These are phyloP conservation scores for Remorina albescens DNA, from an alignment of 2,797 vertebrate species.

Conservation along the genomic window DNA sequence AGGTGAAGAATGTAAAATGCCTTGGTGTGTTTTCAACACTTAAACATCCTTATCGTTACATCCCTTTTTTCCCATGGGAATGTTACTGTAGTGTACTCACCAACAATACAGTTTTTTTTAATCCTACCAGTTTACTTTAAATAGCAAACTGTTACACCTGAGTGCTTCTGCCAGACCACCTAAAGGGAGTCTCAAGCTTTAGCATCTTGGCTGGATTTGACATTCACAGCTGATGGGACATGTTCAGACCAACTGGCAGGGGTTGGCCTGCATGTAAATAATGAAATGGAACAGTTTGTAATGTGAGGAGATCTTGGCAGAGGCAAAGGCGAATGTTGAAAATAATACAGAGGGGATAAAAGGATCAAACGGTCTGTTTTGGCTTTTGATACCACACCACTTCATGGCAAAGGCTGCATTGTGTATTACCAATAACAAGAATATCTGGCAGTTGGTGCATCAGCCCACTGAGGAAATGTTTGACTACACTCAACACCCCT, in stretches of 20 bases:
- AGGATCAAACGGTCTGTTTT: constrained; percentile 50
- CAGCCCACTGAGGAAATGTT: neutral
- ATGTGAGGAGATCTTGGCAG: constrained; percentile 59
- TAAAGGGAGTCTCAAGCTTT: neutral
- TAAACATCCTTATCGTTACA: constrained; percentile 1
- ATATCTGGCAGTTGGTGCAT: constrained; percentile 5
- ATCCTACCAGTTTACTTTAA: neutral
- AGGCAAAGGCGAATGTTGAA: constrained; percentile 54
- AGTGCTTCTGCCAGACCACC: constrained; percentile 1
- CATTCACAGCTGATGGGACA: constrained; percentile 8
- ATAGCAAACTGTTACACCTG: neutral
- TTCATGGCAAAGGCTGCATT: constrained; percentile 12
- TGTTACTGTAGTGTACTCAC: constrained; percentile 17
- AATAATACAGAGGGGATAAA: constrained; percentile 49
- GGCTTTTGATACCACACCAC: constrained; percentile 10
- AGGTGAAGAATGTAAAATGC: neutral
- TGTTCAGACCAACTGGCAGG: constrained; percentile 11
- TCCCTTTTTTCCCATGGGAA: constrained; percentile 39
- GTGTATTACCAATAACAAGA: constrained; percentile 19
- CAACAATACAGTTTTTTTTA: neutral
- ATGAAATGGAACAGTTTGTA: constrained; percentile 62
- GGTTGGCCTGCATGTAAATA: constrained; percentile 49
- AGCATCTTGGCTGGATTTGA: constrained; percentile 16
- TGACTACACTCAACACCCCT: neutral
- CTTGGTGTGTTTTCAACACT: constrained; percentile 3